A percentile compares a stretch with the other conserved stretches of the same genome.
These are phyloP conservation scores for Hemibagrus wyckioides DNA, from an alignment of 2,113 vertebrate species.

Conservation along the genomic window DNA sequence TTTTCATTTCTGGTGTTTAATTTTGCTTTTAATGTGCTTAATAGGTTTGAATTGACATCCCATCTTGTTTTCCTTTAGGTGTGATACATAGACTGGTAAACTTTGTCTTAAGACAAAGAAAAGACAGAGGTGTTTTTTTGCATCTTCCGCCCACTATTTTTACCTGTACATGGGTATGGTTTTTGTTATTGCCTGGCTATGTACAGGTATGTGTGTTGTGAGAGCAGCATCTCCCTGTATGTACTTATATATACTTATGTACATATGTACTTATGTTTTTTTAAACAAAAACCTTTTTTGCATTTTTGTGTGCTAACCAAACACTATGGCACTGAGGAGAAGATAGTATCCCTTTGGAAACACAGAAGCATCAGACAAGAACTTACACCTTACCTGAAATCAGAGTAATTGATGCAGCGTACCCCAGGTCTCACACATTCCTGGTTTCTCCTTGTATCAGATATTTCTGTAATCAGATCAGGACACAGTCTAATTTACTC, in stretches of 20 bases:
- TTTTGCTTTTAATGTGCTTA: conserved; percentile 2
- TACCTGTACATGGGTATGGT: neutral
- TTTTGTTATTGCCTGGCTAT: neutral
- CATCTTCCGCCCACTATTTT: neutral
- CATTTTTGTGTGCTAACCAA: neutral
- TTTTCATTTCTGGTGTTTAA: neutral
- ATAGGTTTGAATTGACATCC: neutral
- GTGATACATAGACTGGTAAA: neutral
- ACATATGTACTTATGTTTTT: neutral
- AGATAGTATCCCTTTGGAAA: neutral
- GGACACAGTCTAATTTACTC: neutral
- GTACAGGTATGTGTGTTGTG: neutral
- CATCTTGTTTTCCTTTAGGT: neutral
- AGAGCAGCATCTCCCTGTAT: neutral
- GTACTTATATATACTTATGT: no score
- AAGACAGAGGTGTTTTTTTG: neutral
- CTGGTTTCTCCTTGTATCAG: neutral
- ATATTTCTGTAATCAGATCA: neutral
- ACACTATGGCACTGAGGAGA: neutral
- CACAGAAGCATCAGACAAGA: neutral
- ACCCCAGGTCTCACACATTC: neutral
- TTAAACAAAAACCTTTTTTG: no score
- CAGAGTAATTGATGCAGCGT: neutral
- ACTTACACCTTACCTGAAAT: neutral
- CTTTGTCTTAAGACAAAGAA: neutral